Conservation (phyloP, 2,113 vertebrate species). For the Ageneiosus marmoratus region DNA sequence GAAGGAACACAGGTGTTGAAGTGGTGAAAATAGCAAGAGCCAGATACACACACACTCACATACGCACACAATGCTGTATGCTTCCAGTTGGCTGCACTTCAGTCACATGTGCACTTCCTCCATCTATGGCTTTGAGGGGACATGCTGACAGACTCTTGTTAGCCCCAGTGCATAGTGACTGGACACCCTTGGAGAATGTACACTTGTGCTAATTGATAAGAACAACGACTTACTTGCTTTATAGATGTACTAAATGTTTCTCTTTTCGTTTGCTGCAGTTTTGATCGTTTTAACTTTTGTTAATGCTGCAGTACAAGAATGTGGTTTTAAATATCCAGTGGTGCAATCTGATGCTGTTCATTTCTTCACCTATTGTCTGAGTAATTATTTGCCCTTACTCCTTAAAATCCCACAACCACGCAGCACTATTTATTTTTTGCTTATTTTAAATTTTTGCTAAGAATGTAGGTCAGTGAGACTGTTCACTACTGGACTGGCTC, state of each 20-base stretch:
- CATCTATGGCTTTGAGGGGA: conserved; percentile 10
- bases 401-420: no score
- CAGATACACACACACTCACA: conserved; percentile 12
- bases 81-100: conserved; percentile 19
- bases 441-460: no score
- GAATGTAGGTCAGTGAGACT: conserved; percentile 27
- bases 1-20: conserved; percentile 15
- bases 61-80: background rate
- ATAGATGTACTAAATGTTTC: background rate
- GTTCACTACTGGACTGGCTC: background rate
- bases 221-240: conserved; percentile 10
- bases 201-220: conserved; percentile 12
- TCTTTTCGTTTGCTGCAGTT: no score
- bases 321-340: background rate
- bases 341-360: background rate
- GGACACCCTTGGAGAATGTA: background rate
- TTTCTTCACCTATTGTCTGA: no score
- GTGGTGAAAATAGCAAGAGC: conserved; percentile 17
- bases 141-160: conserved; percentile 29
- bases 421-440: no score
- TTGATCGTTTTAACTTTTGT: background rate
- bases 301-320: background rate
- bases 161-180: conserved; percentile 17
- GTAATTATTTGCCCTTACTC: no score
- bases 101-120: conserved; percentile 40